These are phyloP conservation scores for Acanthopleura granulata DNA, from an alignment of 2,888 invertebrate species.

Conservation along the genomic window DNA sequence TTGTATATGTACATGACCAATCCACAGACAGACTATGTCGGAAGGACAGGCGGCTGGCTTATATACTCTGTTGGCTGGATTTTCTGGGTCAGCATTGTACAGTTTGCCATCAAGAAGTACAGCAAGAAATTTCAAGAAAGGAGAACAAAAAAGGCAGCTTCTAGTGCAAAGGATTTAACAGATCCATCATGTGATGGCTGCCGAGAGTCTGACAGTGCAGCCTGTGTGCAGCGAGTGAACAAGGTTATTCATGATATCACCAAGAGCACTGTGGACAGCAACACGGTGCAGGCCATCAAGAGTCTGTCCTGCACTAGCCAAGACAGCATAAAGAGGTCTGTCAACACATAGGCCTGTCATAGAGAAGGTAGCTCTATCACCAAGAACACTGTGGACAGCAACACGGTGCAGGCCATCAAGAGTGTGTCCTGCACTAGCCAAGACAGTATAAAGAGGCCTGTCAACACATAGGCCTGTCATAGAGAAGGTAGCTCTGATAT, in stretches of 20 bases:
- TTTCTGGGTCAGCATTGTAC: conserved; percentile 62
- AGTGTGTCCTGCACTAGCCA: not conserved
- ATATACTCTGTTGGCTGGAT: conserved; percentile 65
- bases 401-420: conserved; percentile 3
- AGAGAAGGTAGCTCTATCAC: not conserved
- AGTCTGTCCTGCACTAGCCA: not conserved
- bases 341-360: not conserved
- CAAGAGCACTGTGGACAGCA: not conserved
- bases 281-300: conserved; percentile 3
- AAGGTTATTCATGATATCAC: conserved; percentile 4
- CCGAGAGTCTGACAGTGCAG: not conserved
- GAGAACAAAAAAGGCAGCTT: not conserved
- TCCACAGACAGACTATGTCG: conserved; percentile 52
- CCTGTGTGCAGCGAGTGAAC: conserved; percentile 8
- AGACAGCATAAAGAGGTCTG: not conserved
- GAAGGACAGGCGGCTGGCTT: conserved; percentile 52
- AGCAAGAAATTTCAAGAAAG: conserved; percentile 30
- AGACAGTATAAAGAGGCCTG: not conserved
- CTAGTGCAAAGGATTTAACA: not conserved
- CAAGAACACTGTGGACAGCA: not conserved
- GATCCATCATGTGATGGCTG: not conserved
- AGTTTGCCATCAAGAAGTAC: conserved; percentile 60
- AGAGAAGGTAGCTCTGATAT: not conserved
- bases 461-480: not conserved
- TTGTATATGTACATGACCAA: conserved; percentile 56